These are phyloP conservation scores for Horisme vitalbata DNA, from an alignment of 2,888 invertebrate genomes.

Conservation along the genomic window DNA sequence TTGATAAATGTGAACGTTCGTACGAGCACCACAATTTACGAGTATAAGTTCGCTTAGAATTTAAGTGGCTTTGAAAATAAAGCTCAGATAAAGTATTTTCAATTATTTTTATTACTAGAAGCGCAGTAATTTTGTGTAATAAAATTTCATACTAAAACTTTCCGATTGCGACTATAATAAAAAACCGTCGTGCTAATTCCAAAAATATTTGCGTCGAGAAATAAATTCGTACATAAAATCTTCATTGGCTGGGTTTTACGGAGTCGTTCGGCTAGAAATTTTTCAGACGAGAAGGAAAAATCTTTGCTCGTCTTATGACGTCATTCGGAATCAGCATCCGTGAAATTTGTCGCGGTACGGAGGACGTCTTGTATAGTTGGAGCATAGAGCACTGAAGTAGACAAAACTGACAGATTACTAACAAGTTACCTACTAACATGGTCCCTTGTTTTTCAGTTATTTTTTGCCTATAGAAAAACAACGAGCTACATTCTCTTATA, in stretches of 20 bases:
- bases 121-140: slow-evolving; percentile 3
- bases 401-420: too few relatives aligned
- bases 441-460: too few relatives aligned
- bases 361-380: slow-evolving; percentile 21
- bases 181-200: slow-evolving; percentile 18
- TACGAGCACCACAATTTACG: slow-evolving; percentile 15
- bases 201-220: slow-evolving; percentile 41
- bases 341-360: slow-evolving; percentile 73
- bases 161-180: slow-evolving; percentile 11
- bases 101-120: slow-evolving; percentile 15
- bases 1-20: slow-evolving; percentile 18
- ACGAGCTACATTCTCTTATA: too few relatives aligned
- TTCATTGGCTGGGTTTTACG: slow-evolving; percentile 48
- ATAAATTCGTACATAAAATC: slow-evolving; percentile 46
- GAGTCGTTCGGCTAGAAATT: slow-evolving; percentile 69
- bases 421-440: too few relatives aligned
- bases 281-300: slow-evolving; percentile 56
- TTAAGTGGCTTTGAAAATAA: slow-evolving; percentile 26
- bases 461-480: too few relatives aligned
- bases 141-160: neutral
- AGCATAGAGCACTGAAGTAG: slow-evolving; percentile 1
- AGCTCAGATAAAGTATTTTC: slow-evolving; percentile 31
- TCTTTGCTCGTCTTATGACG: slow-evolving; percentile 61
- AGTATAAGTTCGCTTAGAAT: slow-evolving; percentile 12
- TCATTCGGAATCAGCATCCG: slow-evolving; percentile 63